Conservation (phyloP, 1,140 invertebrate genomes). For the Hyles vespertilio region DNA sequence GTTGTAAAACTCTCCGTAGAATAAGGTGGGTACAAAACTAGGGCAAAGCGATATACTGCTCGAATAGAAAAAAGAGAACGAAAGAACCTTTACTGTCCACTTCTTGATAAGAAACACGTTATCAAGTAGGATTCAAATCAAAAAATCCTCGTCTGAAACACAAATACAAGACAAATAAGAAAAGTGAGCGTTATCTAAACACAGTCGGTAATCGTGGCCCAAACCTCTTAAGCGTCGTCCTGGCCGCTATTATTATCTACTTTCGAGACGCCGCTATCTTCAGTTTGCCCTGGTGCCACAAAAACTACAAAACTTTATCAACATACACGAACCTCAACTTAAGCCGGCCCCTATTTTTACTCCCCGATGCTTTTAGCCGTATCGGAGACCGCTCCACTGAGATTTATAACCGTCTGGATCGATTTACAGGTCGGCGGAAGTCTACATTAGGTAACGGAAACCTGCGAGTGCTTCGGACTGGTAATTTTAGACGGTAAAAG, state of each 20-base stretch:
- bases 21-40: no score
- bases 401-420: constrained; percentile 62
- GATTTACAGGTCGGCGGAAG: constrained; percentile 61
- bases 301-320: constrained; percentile 69
- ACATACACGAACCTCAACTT: constrained; percentile 65
- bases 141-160: constrained; percentile 23
- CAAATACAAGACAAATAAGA: constrained; percentile 44
- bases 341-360: constrained; percentile 61
- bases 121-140: background rate
- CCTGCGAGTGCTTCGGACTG: constrained; percentile 39
- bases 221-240: constrained; percentile 38
- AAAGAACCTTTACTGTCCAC: no score
- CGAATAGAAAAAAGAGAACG: no score
- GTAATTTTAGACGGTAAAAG: constrained; percentile 46
- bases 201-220: constrained; percentile 45
- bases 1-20: no score
- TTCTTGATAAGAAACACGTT: no score
- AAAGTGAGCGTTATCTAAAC: constrained; percentile 46
- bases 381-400: constrained; percentile 44
- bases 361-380: constrained; percentile 62
- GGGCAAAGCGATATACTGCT: no score
- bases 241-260: constrained; percentile 51
- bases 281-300: constrained; percentile 52
- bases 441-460: constrained; percentile 59
- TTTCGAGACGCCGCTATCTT: constrained; percentile 49